A percentile compares a stretch with the other conserved stretches of the same genome.
phyloP scores from a whole-genome alignment of 1,140 invertebrate species.

The Helicoverpa zea region DNA sequence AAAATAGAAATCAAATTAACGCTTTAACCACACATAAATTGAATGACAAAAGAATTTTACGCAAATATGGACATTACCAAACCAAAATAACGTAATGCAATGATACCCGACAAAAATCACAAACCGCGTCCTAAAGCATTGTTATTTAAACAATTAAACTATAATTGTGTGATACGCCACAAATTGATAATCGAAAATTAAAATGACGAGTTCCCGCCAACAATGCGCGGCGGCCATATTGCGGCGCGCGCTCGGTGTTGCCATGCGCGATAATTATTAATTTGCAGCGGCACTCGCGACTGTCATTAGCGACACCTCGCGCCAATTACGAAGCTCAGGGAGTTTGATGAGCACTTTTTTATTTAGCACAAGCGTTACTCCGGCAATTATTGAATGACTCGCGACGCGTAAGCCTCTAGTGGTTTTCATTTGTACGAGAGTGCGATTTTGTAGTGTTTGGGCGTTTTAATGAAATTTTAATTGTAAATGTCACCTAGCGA shows the following conservation, averaged over 20 bases:
- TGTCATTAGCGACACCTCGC: constrained; percentile 85
- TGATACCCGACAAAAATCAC: constrained; percentile 45
- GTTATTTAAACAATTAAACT: constrained; percentile 48
- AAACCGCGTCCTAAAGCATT: constrained; percentile 31
- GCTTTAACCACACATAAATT: not conserved
- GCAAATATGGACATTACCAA: constrained; percentile 22
- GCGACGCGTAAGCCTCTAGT: constrained; percentile 66
- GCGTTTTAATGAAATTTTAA: constrained; percentile 48
- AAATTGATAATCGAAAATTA: constrained; percentile 71
- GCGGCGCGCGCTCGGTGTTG: constrained; percentile 76
- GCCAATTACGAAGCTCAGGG: constrained; percentile 82
- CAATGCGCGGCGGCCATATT: constrained; percentile 81
- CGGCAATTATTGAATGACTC: constrained; percentile 74
- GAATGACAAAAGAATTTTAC: constrained; percentile 16
- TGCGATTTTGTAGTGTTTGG: constrained; percentile 58
- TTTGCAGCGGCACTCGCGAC: constrained; percentile 76
- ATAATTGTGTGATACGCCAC: constrained; percentile 51
- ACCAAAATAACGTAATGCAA: constrained; percentile 36
- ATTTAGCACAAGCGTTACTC: constrained; percentile 73
- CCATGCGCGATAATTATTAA: constrained; percentile 85
- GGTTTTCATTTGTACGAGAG: constrained; percentile 59
- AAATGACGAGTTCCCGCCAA: constrained; percentile 69
- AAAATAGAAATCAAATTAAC: not conserved
- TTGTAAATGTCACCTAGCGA: constrained; percentile 12
- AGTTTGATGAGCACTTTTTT: constrained; percentile 76